Evolutionary conservation across 2,797 vertebrate species (phyloP).

Genomic region (Enteromius afrohamiltoni): DNA sequence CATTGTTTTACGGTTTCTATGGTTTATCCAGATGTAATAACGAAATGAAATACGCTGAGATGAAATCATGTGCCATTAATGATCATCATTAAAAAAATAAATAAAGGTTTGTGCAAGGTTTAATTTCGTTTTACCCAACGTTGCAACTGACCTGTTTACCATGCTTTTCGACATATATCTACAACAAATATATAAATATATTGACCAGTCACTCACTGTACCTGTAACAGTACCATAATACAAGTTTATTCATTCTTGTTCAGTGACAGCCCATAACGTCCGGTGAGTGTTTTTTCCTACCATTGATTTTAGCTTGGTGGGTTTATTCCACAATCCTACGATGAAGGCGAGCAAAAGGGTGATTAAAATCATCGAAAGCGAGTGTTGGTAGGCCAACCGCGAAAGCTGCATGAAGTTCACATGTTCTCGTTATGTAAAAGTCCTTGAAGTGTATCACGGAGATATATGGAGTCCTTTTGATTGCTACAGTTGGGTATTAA

Average conservation of each 20-base stretch:
- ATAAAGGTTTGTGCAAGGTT: no score
- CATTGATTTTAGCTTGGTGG: slow-evolving; percentile 33
- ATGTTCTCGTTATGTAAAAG: slow-evolving; percentile 45
- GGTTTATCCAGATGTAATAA: not conserved
- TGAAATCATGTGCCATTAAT: not conserved
- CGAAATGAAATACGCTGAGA: not conserved
- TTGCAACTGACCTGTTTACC: not conserved
- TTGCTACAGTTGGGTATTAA: not conserved
- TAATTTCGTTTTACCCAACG: not conserved
- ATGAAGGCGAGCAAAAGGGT: slow-evolving; percentile 28
- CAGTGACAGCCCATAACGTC: not conserved
- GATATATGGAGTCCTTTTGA: not conserved
- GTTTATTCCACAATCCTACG: slow-evolving; percentile 42
- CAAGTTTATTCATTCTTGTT: not conserved
- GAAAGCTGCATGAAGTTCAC: slow-evolving; percentile 41
- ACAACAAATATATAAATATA: no score
- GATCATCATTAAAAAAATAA: not conserved
- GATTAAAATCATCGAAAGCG: slow-evolving; percentile 43
- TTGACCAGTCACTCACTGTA: not conserved
- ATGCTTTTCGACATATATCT: not conserved
- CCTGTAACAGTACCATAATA: not conserved
- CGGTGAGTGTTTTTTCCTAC: slow-evolving; percentile 14
- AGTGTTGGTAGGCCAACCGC: slow-evolving; percentile 27
- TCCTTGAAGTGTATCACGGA: not conserved
- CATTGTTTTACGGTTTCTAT: not conserved